Evolutionary conservation across 35 echinoderm and acorn worm genomes (phyloP), one percentile per base, ranked within the genome.

Genomic region (Amphiura filiformis): DNA sequence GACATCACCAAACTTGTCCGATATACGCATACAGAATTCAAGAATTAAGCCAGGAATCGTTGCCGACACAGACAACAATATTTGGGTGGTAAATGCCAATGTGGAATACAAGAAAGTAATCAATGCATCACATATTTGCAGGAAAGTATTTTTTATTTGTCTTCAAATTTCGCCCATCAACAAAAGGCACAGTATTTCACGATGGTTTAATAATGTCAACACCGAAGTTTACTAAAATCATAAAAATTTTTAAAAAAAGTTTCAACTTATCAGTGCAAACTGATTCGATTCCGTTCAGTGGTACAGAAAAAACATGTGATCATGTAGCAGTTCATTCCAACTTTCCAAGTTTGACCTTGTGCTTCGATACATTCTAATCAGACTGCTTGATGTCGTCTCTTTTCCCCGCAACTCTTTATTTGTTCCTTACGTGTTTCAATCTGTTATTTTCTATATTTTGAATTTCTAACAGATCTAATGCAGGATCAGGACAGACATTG

Each of bases 81-180:
- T 84, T 38, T 90, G 88, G 88, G 32, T 84, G 13, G 75, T 90
- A 1, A 82, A 35, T 76, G 32, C 84, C 28, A 15, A 77, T 20
- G n/a, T 31, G 31, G 64, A 23, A 2, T 34, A 47, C n/a, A 41
- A 31, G 13, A 34, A 76, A 34, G 38, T 90, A 30, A 1, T 84
- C 0, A 52, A 84, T 44, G 52, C 39, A 30, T 76, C 88, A 20
- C 1, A 84, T 5, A 40, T 32, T 0, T 90, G 88, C 88, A 90
- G 80, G 88, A 84, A 83, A 17, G 34, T 0, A 76, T 38, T 42
- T 20, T 34, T 39, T 12, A 34, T 9, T 28, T n/a, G 37, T 39
- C 23, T 34, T 39, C 12, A 34, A 37, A 26, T 34, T 5, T 81
- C 13, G 2, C 2, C 13, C 23, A 3, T 4, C 28, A 35, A 37